These are phyloP conservation scores for Camponotus floridanus DNA, from an alignment of 1,140 invertebrate species.

Conservation along the genomic window DNA sequence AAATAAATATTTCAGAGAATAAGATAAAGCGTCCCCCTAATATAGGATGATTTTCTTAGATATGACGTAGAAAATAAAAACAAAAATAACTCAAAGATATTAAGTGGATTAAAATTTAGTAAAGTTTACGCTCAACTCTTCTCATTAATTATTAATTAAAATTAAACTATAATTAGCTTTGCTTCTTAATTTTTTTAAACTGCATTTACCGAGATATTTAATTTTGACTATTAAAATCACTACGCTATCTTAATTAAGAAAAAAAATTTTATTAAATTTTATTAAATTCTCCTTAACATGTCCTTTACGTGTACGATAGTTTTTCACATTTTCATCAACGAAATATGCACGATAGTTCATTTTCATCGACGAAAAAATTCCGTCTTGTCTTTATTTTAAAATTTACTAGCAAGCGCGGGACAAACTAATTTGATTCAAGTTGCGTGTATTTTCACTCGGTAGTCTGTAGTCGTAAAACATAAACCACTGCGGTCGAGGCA, in stretches of 20 bases:
- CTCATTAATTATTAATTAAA: conserved; percentile 24
- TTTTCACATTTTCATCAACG: not conserved
- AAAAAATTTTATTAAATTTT: not conserved
- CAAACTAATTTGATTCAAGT: not conserved
- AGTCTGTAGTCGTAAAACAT: conserved; percentile 18
- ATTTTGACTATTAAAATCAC: not conserved
- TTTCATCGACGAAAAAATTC: not conserved
- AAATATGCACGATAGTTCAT: not conserved
- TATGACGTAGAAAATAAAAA: not conserved
- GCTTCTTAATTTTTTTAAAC: not conserved
- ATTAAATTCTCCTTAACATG: not conserved
- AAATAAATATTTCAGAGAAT: not conserved
- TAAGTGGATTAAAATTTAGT: not conserved
- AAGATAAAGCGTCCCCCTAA: not conserved
- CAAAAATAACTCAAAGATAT: not conserved
- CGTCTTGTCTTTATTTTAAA: not conserved
- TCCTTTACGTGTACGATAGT: not conserved
- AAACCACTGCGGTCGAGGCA: not conserved
- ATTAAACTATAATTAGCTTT: not conserved
- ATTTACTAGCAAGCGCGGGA: not conserved
- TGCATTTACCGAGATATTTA: conserved; percentile 5
- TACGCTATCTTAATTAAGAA: not conserved
- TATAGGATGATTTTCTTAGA: not conserved
- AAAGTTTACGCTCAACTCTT: not conserved
- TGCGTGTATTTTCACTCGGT: not conserved